Evolutionary conservation across 2,797 vertebrate species (phyloP).

Genomic region (Spea hammondii): DNA sequence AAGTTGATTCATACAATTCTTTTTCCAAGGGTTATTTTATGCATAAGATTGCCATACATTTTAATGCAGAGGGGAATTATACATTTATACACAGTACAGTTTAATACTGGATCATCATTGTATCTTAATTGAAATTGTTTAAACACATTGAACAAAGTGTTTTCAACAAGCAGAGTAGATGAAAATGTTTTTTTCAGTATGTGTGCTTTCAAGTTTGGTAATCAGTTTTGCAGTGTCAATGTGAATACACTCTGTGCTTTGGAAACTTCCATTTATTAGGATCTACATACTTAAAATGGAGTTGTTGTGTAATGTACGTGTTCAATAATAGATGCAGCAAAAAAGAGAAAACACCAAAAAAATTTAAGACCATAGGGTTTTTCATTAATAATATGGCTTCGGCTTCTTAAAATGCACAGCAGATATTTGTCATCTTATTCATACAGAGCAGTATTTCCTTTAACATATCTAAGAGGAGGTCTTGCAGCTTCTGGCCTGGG

Average conservation of each 20-base stretch:
- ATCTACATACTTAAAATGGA: constrained; percentile 6
- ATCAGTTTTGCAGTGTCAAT: constrained; percentile 22
- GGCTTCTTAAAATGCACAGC: no score
- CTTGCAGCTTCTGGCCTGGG: no score
- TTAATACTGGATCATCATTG: constrained; percentile 54
- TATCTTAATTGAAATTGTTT: constrained; percentile 50
- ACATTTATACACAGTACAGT: constrained; percentile 37
- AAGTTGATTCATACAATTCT: neutral
- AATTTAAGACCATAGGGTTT: no score
- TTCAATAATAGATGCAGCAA: constrained; percentile 10
- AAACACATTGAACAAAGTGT: constrained; percentile 38
- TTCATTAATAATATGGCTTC: no score
- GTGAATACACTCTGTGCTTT: constrained; percentile 7
- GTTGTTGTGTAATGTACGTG: constrained; percentile 7
- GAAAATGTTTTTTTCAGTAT: constrained; percentile 39
- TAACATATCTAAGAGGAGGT: no score
- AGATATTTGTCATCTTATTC: no score
- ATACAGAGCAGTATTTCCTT: no score
- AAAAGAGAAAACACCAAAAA: neutral
- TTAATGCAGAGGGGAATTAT: constrained; percentile 43
- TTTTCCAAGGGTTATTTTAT: constrained; percentile 56
- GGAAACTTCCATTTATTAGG: neutral
- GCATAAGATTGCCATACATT: constrained; percentile 47
- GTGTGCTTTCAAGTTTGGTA: constrained; percentile 1
- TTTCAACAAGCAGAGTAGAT: constrained; percentile 39